phyloP scores from a whole-genome alignment of 2,113 vertebrate genomes.

The Todiramphus chloris region DNA sequence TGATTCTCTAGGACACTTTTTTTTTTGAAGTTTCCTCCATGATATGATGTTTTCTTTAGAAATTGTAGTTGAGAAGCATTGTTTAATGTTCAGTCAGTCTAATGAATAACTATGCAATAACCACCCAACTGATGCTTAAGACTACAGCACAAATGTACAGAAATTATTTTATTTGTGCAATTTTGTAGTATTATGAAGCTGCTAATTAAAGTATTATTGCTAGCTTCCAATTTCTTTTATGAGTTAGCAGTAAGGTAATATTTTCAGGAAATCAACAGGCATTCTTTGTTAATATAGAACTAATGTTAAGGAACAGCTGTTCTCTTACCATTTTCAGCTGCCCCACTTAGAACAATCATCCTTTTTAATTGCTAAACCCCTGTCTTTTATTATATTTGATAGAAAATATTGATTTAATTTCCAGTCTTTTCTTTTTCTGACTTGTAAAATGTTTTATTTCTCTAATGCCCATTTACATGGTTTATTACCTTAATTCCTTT shows the following conservation, averaged over 20 bases:
- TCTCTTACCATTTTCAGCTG: constrained; percentile 54
- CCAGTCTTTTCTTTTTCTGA: neutral
- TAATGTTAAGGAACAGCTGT: constrained; percentile 61
- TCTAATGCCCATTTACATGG: constrained; percentile 48
- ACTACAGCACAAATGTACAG: neutral
- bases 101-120: neutral
- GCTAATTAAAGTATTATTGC: neutral
- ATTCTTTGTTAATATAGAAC: constrained; percentile 27
- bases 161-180: neutral
- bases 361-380: constrained; percentile 65
- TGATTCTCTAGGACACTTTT: neutral
- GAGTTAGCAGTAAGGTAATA: neutral
- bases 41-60: neutral
- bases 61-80: neutral
- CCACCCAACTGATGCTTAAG: neutral
- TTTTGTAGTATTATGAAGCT: neutral
- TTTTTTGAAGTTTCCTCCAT: neutral
- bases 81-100: neutral
- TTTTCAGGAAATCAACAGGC: constrained; percentile 15
- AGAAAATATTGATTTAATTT: constrained; percentile 58
- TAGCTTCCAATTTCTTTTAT: neutral
- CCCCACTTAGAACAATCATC: constrained; percentile 15
- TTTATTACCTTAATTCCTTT: constrained; percentile 64
- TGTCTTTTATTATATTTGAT: constrained; percentile 68
- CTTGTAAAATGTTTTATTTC: constrained; percentile 47